Percentiles rank a stretch among this genome's conserved stretches.
Conservation (phyloP, 2,797 vertebrate species). For the Sebastes aleutianus region DNA sequence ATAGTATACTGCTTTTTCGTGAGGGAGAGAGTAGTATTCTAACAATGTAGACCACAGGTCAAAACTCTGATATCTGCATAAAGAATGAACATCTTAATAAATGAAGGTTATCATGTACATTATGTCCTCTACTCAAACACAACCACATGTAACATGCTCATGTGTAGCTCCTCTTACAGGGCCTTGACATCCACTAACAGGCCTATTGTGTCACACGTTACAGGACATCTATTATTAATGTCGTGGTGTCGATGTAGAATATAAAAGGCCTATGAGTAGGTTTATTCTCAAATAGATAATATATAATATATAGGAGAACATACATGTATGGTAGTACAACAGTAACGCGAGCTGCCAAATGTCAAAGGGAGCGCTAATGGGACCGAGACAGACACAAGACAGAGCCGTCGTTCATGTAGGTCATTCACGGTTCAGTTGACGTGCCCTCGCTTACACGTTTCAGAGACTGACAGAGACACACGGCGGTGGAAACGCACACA, state of each 20-base stretch:
- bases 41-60: background rate
- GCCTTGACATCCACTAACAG: background rate
- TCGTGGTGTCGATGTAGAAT: constrained; percentile 16
- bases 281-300: constrained; percentile 23
- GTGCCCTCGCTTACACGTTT: background rate
- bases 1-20: too few species aligned
- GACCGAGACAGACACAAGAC: background rate
- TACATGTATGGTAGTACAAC: background rate
- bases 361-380: constrained; percentile 2
- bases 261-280: constrained; percentile 12
- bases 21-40: background rate
- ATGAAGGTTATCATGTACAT: background rate
- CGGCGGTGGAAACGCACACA: background rate
- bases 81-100: background rate
- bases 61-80: background rate
- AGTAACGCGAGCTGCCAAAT: background rate
- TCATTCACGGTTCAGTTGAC: constrained; percentile 20
- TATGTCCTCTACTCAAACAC: background rate
- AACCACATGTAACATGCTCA: background rate
- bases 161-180: background rate
- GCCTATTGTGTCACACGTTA: background rate
- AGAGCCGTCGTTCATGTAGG: background rate
- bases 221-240: constrained; percentile 52
- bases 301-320: constrained; percentile 14
- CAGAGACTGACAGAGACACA: background rate